These are phyloP conservation scores for Coracopsis vasa DNA, from an alignment of 2,113 vertebrate species.

Conservation along the genomic window DNA sequence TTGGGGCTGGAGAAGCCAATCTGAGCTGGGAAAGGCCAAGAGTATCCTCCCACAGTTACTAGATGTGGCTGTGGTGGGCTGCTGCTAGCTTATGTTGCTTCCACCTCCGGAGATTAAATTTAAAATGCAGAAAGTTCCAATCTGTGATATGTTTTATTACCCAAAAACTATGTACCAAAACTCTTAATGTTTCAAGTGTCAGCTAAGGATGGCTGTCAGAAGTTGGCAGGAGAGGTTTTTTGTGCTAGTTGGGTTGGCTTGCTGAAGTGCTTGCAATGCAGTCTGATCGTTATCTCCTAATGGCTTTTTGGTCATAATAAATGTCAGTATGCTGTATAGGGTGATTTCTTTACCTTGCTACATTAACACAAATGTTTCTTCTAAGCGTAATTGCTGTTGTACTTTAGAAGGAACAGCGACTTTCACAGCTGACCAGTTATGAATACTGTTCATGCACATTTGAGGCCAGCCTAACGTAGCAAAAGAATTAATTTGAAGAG, in stretches of 20 bases:
- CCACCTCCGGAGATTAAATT: background rate
- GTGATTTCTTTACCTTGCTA: background rate
- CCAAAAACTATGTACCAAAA: background rate
- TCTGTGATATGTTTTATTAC: background rate
- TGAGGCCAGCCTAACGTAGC: background rate
- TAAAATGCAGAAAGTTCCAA: background rate
- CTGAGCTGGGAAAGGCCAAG: background rate
- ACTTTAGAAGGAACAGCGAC: background rate
- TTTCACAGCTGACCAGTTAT: constrained; percentile 15
- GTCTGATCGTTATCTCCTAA: background rate
- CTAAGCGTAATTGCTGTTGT: background rate
- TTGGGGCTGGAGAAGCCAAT: background rate
- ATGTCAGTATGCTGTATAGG: background rate
- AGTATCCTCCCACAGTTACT: accelerated
- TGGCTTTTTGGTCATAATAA: background rate
- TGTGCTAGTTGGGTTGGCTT: background rate
- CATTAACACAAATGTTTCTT: background rate
- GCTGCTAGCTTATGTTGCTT: background rate
- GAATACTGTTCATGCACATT: background rate
- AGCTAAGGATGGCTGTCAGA: background rate
- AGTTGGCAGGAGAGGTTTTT: background rate
- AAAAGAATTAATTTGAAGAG: constrained; percentile 31
- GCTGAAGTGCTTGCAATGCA: accelerated
- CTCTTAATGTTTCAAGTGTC: background rate
- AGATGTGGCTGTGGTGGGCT: background rate